Base-by-base conservation (phyloP, 2,888 invertebrate genomes). In the Caradrina clavipalpis region DNA sequence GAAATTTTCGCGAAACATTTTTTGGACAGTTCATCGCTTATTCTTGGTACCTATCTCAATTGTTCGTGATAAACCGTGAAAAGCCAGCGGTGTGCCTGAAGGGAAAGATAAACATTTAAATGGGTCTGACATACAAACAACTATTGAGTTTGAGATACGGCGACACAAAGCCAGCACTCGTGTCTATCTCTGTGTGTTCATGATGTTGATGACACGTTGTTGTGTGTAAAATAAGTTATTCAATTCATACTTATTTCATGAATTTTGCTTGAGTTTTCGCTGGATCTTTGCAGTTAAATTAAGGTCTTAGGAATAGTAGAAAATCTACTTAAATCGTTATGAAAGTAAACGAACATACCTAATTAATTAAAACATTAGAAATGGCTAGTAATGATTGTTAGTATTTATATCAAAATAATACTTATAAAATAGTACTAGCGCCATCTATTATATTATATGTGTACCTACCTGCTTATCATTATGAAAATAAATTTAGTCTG, bases 71-170 rank as follows among this genome's bases (percentile, higher is more conserved):
- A 63, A 78, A 45, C 31, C 22, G 39, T 0, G 11, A 62, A 68
- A 68, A 55, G 56, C 51, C 53, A 58, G 56, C 26, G 50, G 54
- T 71, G 49, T 62, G 57, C 39, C 57, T 79, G 72, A 79, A 71
- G 76, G 69, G 60, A 58, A 45, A 57, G 58, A 64, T 69, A 57
- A 79, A 54, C 57, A 80, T 62, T 59, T 63, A 73, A 76, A 80
- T 67, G 49, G 31, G 21, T 47, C 64, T 67, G 58, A 61, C 60
- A 63, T 56, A 53, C 39, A 76, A 66, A 70, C 70, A 68, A 75
- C 53, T 61, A 78, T 73, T 66, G 55, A 70, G n/a, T 61, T 78
- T 72, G 78, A 80, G 72, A 66, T 66, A 69, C 54, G 60, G n/a
- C 7, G 59, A 57, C 35, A 49, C 59, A 53, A 67, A 56, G 62